Evolutionary conservation across 2,888 invertebrate genomes (phyloP), one percentile per base, ranked within the genome.

Genomic region (Tetranychus piercei): DNA sequence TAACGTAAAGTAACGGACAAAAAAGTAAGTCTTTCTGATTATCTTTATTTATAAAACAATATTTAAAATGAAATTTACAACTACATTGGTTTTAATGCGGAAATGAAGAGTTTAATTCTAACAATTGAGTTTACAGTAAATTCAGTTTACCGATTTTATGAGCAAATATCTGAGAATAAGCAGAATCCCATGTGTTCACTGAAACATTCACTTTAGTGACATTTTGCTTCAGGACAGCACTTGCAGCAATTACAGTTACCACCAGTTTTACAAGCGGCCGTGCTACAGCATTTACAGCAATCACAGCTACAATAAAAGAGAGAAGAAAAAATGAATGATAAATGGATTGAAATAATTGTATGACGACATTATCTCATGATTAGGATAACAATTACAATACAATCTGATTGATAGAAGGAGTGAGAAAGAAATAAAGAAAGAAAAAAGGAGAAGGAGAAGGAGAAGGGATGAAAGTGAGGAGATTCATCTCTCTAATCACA

Each of bases 251-350:
- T 69, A 20, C 71, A 71, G 18, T 45, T 71, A 7, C 15, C 43
- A 23, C 43, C 11, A 71, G 71, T n/a, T 45, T 71, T 71, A 34
- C 71, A 71, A 4, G 11, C 71, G 6, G 15, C 7, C 5, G n/a
- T 22, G 8, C 69, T 22, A 4, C 71, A 71, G 71, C 71, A 71
- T 45, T 71, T 71, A 20, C 71, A 71, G 9, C 69, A 69, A 69
- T 69, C 69, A 22, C 69, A 69, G 8, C 69, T 69, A 22, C 1
- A 22, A 9, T 1, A 8, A 69, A 9, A 69, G 22, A 69, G 15
- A 22, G 8, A 11, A 22, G 34, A 22, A 22, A n/a, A 55, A 55
- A 55, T 15, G 6, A 55, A 15, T 15, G 55, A 55, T 9, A 55
- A 15, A 15, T 55, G 55, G 55, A 55, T 9, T 55, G 55, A 55